A percentile compares a stretch with the other conserved stretches of the same genome.
phyloP scores from a whole-genome alignment of 1,140 invertebrate genomes.

The Hormaphis cornu region DNA sequence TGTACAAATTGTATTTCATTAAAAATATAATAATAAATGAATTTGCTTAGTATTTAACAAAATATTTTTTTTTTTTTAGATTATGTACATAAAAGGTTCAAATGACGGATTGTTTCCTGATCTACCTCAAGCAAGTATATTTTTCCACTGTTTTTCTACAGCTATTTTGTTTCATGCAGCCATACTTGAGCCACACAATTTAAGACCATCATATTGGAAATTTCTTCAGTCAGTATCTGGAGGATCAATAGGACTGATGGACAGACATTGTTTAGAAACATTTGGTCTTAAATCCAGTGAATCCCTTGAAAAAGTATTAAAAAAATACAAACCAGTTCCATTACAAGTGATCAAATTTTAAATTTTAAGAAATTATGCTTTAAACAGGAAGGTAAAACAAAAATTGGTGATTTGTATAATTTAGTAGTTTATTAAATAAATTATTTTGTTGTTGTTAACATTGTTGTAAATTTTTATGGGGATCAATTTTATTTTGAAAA shows the following conservation, averaged over 20 bases:
- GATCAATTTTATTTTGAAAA: neutral
- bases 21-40: neutral
- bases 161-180: constrained; percentile 71
- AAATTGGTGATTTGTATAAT: neutral
- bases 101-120: constrained; percentile 50
- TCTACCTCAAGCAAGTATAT: constrained; percentile 52
- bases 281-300: constrained; percentile 49
- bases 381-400: neutral
- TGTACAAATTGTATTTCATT: neutral
- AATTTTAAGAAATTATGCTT: neutral
- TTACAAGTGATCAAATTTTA: constrained; percentile 18
- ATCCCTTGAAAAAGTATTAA: constrained; percentile 40
- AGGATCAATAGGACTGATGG: constrained; percentile 52
- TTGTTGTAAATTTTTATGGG: neutral
- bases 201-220: constrained; percentile 74
- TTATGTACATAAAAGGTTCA: constrained; percentile 52
- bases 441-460: neutral
- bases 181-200: constrained; percentile 64
- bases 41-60: no score
- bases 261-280: constrained; percentile 47
- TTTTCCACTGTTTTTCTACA: constrained; percentile 70
- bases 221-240: constrained; percentile 67
- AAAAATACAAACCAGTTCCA: constrained; percentile 11
- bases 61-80: constrained; percentile 44
- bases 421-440: neutral